Evolutionary conservation across 1,140 invertebrate genomes (phyloP).

Genomic region (Conus ventricosus): DNA sequence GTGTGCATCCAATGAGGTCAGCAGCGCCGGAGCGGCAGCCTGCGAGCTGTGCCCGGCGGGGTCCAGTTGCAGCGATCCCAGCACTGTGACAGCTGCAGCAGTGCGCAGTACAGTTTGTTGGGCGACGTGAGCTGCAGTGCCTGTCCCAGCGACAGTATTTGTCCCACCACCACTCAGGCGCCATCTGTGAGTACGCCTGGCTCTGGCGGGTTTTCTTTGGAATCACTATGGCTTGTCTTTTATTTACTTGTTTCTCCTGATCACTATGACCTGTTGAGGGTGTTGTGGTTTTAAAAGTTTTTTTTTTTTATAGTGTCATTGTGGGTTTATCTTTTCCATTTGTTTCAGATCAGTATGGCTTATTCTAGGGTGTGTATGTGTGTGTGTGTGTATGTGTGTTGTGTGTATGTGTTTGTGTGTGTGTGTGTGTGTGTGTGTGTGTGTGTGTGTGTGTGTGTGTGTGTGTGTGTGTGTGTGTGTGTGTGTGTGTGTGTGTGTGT

Average conservation of each 20-base stretch:
- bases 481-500: not conserved
- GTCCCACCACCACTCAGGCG: slow-evolving; percentile 48
- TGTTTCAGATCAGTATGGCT: too few species aligned
- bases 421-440: too few species aligned
- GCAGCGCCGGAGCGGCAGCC: slow-evolving; percentile 44
- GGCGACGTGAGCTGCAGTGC: slow-evolving; percentile 45
- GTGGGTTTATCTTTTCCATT: too few species aligned
- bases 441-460: too few species aligned
- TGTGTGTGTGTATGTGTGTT: not conserved
- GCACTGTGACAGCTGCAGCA: slow-evolving; percentile 43
- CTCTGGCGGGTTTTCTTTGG: too few species aligned
- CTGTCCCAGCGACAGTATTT: slow-evolving; percentile 53
- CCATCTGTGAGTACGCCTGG: slow-evolving; percentile 46
- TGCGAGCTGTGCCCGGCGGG: slow-evolving; percentile 59
- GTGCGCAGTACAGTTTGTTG: slow-evolving; percentile 40
- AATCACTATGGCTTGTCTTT: not conserved
- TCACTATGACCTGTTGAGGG: too few species aligned
- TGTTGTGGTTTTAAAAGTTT: too few species aligned
- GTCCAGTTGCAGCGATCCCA: slow-evolving; percentile 48
- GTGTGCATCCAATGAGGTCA: slow-evolving; percentile 51
- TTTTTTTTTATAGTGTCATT: too few species aligned
- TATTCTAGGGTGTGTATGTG: too few species aligned
- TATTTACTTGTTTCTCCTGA: slow-evolving; percentile 19
- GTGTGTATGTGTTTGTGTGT: not conserved
- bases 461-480: not conserved